Evolutionary conservation across 2,113 vertebrate genomes (phyloP).

Genomic region (Condylura cristata): DNA sequence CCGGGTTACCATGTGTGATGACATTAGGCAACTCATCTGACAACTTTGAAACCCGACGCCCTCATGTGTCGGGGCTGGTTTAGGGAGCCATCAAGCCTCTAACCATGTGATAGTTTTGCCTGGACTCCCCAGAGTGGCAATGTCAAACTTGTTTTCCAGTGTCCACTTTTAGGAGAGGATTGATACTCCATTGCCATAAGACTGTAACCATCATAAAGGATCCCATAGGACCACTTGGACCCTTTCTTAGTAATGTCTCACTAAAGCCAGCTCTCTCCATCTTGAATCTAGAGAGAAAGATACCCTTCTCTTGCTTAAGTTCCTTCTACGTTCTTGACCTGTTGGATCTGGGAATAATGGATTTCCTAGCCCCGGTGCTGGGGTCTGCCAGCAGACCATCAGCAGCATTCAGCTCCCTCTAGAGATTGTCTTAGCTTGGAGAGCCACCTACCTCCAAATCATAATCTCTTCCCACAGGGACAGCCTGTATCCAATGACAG

Average conservation of each 20-base stretch:
- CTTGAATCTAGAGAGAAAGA: not conserved
- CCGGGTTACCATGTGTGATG: not conserved
- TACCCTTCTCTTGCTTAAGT: not conserved
- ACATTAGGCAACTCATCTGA: not conserved
- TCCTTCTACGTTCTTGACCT: not conserved
- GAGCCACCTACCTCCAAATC: not conserved
- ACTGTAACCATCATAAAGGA: not conserved
- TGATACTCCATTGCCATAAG: not conserved
- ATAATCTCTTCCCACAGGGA: not conserved
- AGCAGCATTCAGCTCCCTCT: not conserved
- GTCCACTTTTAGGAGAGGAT: not conserved
- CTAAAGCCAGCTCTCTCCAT: not conserved
- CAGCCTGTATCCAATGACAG: rapidly evolving
- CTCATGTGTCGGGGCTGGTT: not conserved
- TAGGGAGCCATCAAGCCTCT: not conserved
- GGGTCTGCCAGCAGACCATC: not conserved
- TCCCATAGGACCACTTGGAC: not conserved
- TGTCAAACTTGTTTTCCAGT: not conserved
- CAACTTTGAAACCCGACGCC: not conserved
- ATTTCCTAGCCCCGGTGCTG: not conserved
- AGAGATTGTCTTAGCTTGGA: not conserved
- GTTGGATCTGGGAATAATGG: not conserved
- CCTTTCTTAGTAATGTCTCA: not conserved
- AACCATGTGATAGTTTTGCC: not conserved
- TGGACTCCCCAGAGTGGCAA: not conserved